Evolutionary conservation across 2,797 vertebrate species (phyloP), one percentile per base, ranked within the genome.

Genomic region (Coilia nasus): DNA sequence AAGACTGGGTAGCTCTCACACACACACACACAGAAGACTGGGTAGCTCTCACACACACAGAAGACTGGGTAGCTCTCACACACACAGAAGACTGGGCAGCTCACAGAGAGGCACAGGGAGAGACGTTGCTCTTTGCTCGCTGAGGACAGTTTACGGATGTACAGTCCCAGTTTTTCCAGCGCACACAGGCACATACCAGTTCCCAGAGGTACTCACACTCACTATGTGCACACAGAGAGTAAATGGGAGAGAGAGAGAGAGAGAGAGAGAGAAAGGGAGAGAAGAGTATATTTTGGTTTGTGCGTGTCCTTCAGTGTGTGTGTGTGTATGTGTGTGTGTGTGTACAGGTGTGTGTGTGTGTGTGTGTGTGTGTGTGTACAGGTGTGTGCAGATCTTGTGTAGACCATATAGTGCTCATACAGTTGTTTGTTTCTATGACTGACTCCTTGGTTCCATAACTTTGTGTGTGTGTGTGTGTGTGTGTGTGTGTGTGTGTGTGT

Each of bases 251-350:
- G 54, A 57, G 81, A 60, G 14, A 60, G 56, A 60, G 78, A 81
- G 31, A 81, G 17, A 46, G 78, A 81, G 15, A 81, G 44, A 28
- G 25, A 59, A 17, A 21, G 25, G 11, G 62, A 41, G 35, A 31
- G 19, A 81, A 44, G 31, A 81, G 35, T 17, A 44, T 59, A 11
- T 59, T 7, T 59, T 7, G 9, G 14, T 59, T 7, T 59, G 57
- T 21, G 60, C 10, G 60, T 12, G n/a, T 64, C 2, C 21, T 19
- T 64, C 6, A n/a, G 60, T 64, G 60, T 64, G 60, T 64, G 60
- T 64, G 60, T 64, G 60, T 25, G n/a, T 54, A 44, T 47, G 83
- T 71, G 67, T 78, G 82, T 41, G 46, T 25, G n/a, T 67, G 54
- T 35, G 7, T 44, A 64, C 64, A 21, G 60, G 60, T 50, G n/a